Conservation (phyloP, 2,113 vertebrate genomes). For the Tetrao urogallus region DNA sequence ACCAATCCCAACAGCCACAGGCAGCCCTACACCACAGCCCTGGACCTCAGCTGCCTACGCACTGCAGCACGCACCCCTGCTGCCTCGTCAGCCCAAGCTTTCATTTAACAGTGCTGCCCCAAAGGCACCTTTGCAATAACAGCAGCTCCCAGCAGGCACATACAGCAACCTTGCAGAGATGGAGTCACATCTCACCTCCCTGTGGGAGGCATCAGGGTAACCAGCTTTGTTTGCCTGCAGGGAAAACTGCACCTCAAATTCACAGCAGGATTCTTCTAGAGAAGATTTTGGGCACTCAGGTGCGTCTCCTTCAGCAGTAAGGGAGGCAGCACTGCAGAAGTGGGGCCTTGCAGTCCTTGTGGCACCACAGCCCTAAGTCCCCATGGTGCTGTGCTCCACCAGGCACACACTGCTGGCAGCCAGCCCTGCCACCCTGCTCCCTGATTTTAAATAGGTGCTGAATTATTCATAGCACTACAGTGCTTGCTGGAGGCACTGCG, state of each 20-base stretch:
- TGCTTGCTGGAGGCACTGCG: not conserved
- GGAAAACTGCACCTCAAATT: not conserved
- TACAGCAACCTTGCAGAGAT: not conserved
- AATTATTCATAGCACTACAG: slow-evolving; percentile 18
- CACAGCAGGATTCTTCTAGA: not conserved
- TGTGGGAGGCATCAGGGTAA: not conserved
- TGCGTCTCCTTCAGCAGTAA: not conserved
- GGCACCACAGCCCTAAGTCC: not conserved
- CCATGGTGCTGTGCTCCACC: rapidly evolving
- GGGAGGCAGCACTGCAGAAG: rapidly evolving
- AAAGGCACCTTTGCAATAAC: slow-evolving; percentile 20
- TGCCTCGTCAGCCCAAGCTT: rapidly evolving
- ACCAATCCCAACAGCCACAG: not conserved
- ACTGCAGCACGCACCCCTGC: rapidly evolving
- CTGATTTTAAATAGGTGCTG: not conserved
- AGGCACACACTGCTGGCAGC: not conserved
- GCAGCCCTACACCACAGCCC: not conserved
- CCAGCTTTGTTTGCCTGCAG: not conserved
- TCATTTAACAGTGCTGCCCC: not conserved
- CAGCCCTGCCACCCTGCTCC: not conserved
- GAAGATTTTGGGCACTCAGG: not conserved
- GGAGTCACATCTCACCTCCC: not conserved
- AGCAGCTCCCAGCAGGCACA: not conserved
- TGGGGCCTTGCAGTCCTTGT: not conserved
- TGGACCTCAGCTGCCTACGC: not conserved